These are phyloP conservation scores for Hippocampus kuda DNA, from an alignment of 2,797 vertebrate genomes.

Conservation along the genomic window DNA sequence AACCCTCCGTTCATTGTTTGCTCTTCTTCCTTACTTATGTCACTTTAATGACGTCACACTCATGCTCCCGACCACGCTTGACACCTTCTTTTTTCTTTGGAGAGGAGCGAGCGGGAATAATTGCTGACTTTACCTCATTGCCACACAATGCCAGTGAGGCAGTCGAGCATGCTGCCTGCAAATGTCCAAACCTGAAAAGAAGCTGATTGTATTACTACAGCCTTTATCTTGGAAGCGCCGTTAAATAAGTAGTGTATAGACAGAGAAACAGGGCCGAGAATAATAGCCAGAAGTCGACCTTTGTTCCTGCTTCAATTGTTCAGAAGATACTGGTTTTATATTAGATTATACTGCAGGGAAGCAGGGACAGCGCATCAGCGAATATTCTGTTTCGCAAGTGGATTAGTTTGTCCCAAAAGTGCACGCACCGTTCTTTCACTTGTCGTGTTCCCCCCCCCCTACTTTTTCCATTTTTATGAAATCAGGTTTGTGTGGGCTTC, in stretches of 20 bases:
- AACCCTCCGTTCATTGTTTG: constrained; percentile 5
- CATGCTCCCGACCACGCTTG: constrained; percentile 49
- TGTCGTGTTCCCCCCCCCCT: constrained; percentile 45
- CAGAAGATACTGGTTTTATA: constrained; percentile 57
- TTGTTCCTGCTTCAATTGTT: constrained; percentile 61
- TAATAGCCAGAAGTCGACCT: constrained; percentile 64
- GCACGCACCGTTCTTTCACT: constrained; percentile 52
- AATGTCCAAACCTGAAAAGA: constrained; percentile 47
- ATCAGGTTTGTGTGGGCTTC: constrained; percentile 57
- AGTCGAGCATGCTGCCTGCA: constrained; percentile 18
- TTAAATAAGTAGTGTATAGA: constrained; percentile 56
- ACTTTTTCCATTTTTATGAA: constrained; percentile 45
- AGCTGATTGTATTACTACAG: constrained; percentile 70
- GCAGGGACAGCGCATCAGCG: constrained; percentile 58
- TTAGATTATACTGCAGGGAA: constrained; percentile 56
- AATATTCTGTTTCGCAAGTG: constrained; percentile 64
- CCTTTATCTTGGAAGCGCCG: constrained; percentile 46
- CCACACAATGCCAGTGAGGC: constrained; percentile 42
- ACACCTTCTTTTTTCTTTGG: constrained; percentile 57
- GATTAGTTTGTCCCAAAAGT: constrained; percentile 62
- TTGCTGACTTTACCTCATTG: constrained; percentile 41
- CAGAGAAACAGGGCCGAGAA: constrained; percentile 43
- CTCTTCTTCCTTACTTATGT: constrained; percentile 15
- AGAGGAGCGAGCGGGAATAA: constrained; percentile 18
- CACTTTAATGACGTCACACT: constrained; percentile 65